Evolutionary conservation across 2,888 invertebrate species (phyloP), one percentile per base, ranked within the genome.

Genomic region (Morinoia aosen): DNA sequence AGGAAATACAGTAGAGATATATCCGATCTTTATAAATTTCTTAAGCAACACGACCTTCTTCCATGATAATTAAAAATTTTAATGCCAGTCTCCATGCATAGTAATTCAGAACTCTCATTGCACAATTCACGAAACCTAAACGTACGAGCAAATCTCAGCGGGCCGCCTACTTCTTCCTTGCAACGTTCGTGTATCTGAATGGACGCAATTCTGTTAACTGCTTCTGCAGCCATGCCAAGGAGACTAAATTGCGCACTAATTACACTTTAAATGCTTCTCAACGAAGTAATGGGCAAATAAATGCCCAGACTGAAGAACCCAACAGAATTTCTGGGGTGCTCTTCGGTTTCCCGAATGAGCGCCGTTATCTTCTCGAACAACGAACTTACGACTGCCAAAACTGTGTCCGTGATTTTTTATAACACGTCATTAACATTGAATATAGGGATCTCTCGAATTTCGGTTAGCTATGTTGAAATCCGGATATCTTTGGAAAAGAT

Each of bases 161-260:
- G 61, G 61, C 61, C 61, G 61, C 61, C 61, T 16, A 19, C 61
- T 61, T 19, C 19, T 19, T 61, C 61, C 19, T 61, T 61, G 14
- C 19, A 61, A 61, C 61, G 5, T 61, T 61, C 19, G 61, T 19
- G 14, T 61, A 61, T 61, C 14, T 61, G 61, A 61, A 88, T 88
- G 25, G 88, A 33, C 39, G 88, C 88, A 88, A 88, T 88, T 88
- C 88, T 88, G n/a, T 88, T 88, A 88, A 88, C 39, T 88, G 39
- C 88, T 88, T 25, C 39, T 11, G 12, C 39, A 88, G 88, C 88
- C 33, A 12, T 11, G 39, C 88, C 88, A 88, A 88, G 39, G 88
- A 88, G 88, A 33, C 88, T 88, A 88, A 88, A 88, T 88, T 88
- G 88, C 88, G 12, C 88, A 33, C 88, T 88, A 91, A 91, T 91